A percentile compares a stretch with the other conserved stretches of the same genome.
Evolutionary conservation across 1,140 invertebrate genomes (phyloP).

Genomic region (Holotrichia oblita): DNA sequence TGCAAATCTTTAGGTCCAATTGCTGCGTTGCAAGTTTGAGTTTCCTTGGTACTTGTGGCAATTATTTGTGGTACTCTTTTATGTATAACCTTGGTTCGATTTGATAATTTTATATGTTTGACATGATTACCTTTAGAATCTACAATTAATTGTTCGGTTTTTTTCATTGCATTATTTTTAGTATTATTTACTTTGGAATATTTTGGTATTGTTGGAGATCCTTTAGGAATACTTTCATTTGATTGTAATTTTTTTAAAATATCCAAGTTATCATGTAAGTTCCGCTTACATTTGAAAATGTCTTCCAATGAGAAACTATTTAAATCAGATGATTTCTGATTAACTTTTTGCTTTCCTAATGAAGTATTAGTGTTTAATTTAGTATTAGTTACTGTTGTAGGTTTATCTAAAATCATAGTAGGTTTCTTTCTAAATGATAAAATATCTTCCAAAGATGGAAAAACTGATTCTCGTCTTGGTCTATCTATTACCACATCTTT

Average conservation of each 20-base stretch:
- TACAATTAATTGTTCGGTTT: too few species aligned
- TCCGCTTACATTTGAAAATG: neutral
- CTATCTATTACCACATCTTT: neutral
- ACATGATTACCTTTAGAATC: too few species aligned
- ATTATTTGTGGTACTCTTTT: neutral
- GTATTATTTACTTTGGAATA: too few species aligned
- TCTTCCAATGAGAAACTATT: neutral
- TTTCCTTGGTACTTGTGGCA: neutral
- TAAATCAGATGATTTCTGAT: neutral
- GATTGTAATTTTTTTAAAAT: neutral
- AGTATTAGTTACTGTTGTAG: neutral
- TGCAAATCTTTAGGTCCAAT: neutral
- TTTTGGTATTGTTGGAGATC: neutral
- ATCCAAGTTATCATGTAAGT: neutral
- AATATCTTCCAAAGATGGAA: constrained; percentile 15
- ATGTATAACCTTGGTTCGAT: neutral
- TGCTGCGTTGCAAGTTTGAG: neutral
- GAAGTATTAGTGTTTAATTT: neutral
- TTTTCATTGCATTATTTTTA: too few species aligned
- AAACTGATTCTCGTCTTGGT: neutral
- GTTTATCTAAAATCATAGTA: neutral
- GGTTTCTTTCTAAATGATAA: constrained; percentile 3
- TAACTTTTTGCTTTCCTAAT: neutral
- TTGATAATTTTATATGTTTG: too few species aligned
- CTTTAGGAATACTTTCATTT: neutral